A percentile compares a stretch with the other conserved stretches of the same genome.
phyloP scores from a whole-genome alignment of 92 coral and sea anemone genomes.

The Chrysogorgia sp. region DNA sequence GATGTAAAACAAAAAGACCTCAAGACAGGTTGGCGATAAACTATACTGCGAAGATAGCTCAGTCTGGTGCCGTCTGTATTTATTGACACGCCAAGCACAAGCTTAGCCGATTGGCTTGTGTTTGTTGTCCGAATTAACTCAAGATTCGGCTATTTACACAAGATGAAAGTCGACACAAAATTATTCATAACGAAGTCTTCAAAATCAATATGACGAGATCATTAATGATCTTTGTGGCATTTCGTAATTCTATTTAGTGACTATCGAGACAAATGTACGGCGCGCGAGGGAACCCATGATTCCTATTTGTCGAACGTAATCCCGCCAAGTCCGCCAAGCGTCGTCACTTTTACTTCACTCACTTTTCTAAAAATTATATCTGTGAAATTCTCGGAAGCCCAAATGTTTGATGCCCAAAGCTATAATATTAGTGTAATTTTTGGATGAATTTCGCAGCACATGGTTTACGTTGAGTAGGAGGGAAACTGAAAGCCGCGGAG shows the following conservation, averaged over 20 bases:
- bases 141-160: conserved; percentile 20
- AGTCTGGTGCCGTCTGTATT: conserved; percentile 42
- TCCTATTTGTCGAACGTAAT: neutral
- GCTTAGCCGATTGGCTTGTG: conserved; percentile 10
- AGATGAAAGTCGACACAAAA: conserved; percentile 4
- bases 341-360: neutral
- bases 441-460: too few relatives aligned
- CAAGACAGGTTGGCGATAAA: neutral
- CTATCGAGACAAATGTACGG: neutral
- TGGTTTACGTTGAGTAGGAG: too few relatives aligned
- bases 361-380: too few relatives aligned
- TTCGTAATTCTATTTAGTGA: neutral
- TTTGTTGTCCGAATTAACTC: conserved; percentile 28
- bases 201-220: neutral
- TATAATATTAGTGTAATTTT: too few relatives aligned
- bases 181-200: conserved; percentile 3
- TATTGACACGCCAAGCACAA: conserved; percentile 10
- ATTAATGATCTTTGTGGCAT: neutral
- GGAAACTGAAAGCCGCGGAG: too few relatives aligned
- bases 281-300: neutral
- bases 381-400: too few relatives aligned
- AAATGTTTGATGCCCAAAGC: too few relatives aligned
- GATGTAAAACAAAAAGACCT: neutral
- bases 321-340: neutral
- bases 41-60: neutral